These are phyloP conservation scores for Mastomys natalensis DNA, from an alignment of 2,113 vertebrate species.

Conservation along the genomic window DNA sequence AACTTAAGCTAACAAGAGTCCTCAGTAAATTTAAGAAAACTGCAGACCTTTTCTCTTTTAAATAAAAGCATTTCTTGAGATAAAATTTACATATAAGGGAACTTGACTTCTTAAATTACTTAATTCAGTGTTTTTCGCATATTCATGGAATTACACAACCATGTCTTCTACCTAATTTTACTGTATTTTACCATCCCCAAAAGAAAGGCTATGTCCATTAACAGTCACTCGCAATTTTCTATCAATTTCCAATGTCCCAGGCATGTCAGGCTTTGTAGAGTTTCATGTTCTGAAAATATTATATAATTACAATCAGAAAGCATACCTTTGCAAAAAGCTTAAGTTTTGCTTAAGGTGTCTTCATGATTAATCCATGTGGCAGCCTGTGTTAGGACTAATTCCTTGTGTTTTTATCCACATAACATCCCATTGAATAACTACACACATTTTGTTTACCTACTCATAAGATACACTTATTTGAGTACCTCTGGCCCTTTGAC, in stretches of 20 bases:
- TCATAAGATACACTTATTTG: background rate
- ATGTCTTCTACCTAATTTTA: background rate
- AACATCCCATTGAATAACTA: background rate
- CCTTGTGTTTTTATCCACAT: background rate
- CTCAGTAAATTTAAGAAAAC: slow-evolving; percentile 34
- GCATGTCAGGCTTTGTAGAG: background rate
- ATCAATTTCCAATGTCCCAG: background rate
- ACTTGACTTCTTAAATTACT: slow-evolving; percentile 21
- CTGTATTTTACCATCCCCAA: background rate
- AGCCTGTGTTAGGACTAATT: background rate
- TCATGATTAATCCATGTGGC: background rate
- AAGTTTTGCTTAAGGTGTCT: background rate
- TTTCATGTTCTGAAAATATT: background rate
- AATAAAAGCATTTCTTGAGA: slow-evolving; percentile 32
- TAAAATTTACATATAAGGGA: slow-evolving; percentile 43
- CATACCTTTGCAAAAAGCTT: background rate
- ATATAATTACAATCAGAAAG: background rate
- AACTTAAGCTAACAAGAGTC: slow-evolving; percentile 28
- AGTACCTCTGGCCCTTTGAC: background rate
- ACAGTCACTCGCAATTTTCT: background rate
- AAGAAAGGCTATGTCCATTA: background rate
- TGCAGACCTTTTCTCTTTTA: background rate
- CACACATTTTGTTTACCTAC: background rate
- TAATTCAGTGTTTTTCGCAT: background rate
- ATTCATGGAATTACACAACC: background rate